Evolutionary conservation across 2,113 vertebrate species (phyloP), one percentile per base, ranked within the genome.

Genomic region (Lanius collurio): DNA sequence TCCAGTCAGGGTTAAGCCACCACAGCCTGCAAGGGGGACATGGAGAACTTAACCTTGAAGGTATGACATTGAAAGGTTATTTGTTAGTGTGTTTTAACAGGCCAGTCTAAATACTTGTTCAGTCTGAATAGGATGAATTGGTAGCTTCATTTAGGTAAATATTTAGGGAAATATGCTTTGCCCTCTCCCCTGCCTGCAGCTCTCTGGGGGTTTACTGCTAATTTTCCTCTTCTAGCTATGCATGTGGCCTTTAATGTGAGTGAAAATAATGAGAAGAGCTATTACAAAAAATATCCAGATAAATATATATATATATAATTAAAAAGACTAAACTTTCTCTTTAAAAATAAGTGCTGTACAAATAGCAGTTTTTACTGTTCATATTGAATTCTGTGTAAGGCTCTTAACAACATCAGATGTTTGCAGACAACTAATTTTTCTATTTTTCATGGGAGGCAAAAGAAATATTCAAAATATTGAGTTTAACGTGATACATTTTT

Each of bases 241-340:
- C 19, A 8, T 19, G 35, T 75, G 35, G 52, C 33, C 47, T 93
- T 74, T 50, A 70, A 78, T 33, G 17, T 49, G 68, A 87, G 24
- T 35, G 14, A 71, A 83, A 86, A 81, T 30, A 85, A 82, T 42
- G 33, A 52, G 41, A 86, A 53, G 5, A 18, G 13, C 31, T 14
- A 30, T 47, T 57, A 37, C 8, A 50, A 71, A 78, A 76, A 15
- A 20, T 27, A 50, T 9, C 41, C 8, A 5, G 3, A 1, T 73
- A 70, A 50, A 5, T 27, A 49, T 41, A 53, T 27, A 49, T 41
- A 53, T 76, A 30, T 62, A 23, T 49, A 44, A 80, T 56, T 33
- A 15, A 47, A 76, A 73, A 52, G 5, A 5, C 64, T 31, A 53
- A 85, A 49, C 4, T 0, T 0, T 1, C 1, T 82, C 11, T 42